Evolutionary conservation across 2,888 invertebrate genomes (phyloP), one percentile per base, ranked within the genome.

Genomic region (Lumbricus terrestris): DNA sequence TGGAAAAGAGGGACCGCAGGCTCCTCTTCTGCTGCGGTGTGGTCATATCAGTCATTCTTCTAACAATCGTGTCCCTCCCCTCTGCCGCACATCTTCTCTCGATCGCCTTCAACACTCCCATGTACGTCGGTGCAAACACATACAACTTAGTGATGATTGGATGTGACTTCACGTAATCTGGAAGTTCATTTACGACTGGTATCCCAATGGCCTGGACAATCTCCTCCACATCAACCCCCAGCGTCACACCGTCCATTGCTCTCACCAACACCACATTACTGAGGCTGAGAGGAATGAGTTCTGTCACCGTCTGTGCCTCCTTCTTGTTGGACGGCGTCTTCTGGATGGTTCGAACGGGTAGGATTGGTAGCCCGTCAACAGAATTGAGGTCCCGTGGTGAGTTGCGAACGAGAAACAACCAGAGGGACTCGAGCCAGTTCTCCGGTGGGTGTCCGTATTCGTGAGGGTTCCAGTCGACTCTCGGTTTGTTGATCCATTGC

Each of bases 331-430:
- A 13, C n/a, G 89, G 16, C 33, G 6, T 85, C 89, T 29, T 89
- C 90, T 40, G 69, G 40, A 83, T n/a, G 8, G 90, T 90, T 42
- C 90, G n/a, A 15, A 88, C 85, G 1, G 92, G 92, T 20, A 93
- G 88, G n/a, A 92, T 82, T 13, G 92, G 92, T 23, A 92, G 90
- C 15, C 88, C 54, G n/a, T 93, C 93, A 85, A 92, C 91, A 4
- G 88, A 47, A 42, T 89, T 82, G 20, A 93, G 90, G 90, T 92
- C 92, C 20, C 90, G 37, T 8, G 90, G 91, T 35, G 29, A 91
- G 88, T 91, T 89, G 34, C 90, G 88, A 82, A 89, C 90, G 34
- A 92, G 90, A 88, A 92, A 92, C 23, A 54, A 69, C 92, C 92
- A 92, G 11, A 92, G 90, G 11, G 90, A 82, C 82, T 91, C 89